Base-by-base conservation (phyloP, 37 sponge, comb jelly and placozoan genomes). In the Chondrilla cf. caribensis region DNA sequence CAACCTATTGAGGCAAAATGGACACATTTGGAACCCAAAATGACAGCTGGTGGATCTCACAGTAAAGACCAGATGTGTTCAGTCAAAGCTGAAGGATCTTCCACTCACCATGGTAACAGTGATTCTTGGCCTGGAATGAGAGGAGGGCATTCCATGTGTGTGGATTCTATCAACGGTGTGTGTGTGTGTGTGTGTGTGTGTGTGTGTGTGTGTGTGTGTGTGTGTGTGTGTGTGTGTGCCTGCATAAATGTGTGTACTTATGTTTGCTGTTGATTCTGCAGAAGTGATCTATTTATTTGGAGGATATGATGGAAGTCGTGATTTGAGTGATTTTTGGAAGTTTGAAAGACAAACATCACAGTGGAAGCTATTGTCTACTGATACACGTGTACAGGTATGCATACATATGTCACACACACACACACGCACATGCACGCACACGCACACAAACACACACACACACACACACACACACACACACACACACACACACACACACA, bases 91-190 rank as follows among this genome's bases (percentile, higher is more conserved):
- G 42, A 73, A 39, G 44, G 76, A 2, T 32, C 25, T 32, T 4
- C 76, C 76, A 9, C 41, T 8, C 2, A 22, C 24, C 24, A 42
- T 43, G 76, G 44, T 17, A 39, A 73, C 38, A 54, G 17, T 51
- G 66, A 59, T 32, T 28, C 15, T 15, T 83, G 86, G 84, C 94
- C 94, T 3, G 86, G 86, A 0, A 82, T 79, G 83, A 55, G 97
- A 54, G 97, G 97, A 29, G 97, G 94, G 9, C 97, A 97, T 59
- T 87, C 90, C 79, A 87, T 97, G 88, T 90, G 90, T 80, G 19
- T 97, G 24, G 97, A 97, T 44, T 9, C 60, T 19, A 57, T 14
- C 0, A 77, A 22, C 0, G 76, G 84, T 83, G 57, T 43, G 66
- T 54, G 42, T 33, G 38, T 29, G 73, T 29, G 73, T 29, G 73